Evolutionary conservation across 2,888 invertebrate species (phyloP).

Genomic region (Pherbina coryleti): DNA sequence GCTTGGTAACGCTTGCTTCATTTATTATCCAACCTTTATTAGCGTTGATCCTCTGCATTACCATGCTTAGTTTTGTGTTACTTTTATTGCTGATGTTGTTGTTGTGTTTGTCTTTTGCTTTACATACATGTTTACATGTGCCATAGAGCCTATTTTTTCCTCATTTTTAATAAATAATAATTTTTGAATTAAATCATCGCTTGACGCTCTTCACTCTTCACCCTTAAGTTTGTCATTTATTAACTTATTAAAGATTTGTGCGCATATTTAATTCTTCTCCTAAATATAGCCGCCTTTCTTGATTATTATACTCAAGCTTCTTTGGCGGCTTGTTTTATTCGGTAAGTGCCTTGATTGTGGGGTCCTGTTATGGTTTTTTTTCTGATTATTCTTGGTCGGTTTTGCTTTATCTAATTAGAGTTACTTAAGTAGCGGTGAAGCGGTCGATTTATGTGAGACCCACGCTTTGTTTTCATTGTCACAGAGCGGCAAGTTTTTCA

Average conservation of each 20-base stretch:
- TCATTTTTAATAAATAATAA: slow-evolving; percentile 10
- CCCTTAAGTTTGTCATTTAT: not conserved
- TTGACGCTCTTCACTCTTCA: not conserved
- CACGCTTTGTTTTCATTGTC: not conserved
- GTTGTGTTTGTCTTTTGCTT: not conserved
- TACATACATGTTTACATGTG: not conserved
- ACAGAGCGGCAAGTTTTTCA: not conserved
- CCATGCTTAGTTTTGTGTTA: not conserved
- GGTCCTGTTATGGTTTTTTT: not conserved
- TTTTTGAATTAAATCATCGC: not conserved
- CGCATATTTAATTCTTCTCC: not conserved
- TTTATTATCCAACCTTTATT: not conserved
- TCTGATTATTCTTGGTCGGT: not conserved
- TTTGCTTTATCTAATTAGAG: slow-evolving; percentile 1
- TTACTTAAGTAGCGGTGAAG: not conserved
- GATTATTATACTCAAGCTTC: not conserved
- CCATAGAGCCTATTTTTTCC: not conserved
- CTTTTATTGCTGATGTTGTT: not conserved
- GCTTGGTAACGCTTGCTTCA: not conserved
- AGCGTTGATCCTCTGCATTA: not conserved
- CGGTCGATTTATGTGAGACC: not conserved
- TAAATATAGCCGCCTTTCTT: not conserved
- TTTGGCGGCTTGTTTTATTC: not conserved
- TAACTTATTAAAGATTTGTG: not conserved
- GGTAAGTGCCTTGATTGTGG: slow-evolving; percentile 3